Percentiles rank a stretch among this genome's conserved stretches.
These are phyloP conservation scores for Festucalex cinctus DNA, from an alignment of 2,113 vertebrate genomes.

Conservation along the genomic window DNA sequence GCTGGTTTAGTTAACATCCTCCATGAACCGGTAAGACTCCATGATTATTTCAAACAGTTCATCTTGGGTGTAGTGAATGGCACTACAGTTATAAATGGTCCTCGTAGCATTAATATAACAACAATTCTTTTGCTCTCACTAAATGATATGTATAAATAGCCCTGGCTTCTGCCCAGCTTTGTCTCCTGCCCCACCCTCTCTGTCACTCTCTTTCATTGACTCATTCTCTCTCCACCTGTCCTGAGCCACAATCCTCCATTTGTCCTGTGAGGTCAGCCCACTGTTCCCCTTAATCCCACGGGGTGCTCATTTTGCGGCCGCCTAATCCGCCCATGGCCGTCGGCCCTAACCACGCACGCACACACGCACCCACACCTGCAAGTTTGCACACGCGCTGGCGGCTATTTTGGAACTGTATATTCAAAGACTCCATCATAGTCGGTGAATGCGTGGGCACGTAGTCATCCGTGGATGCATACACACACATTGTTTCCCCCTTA, in stretches of 20 bases:
- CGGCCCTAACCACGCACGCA: conserved; percentile 33
- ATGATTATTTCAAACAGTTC: background rate
- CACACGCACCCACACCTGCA: conserved; percentile 27
- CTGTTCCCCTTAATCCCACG: conserved; percentile 66
- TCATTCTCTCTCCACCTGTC: conserved; percentile 38
- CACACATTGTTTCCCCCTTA: conserved; percentile 14
- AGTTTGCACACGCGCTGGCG: conserved; percentile 28
- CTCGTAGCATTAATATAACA: background rate
- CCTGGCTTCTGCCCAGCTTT: background rate
- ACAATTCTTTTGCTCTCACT: background rate
- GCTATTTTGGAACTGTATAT: conserved; percentile 55
- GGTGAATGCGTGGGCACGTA: conserved; percentile 33
- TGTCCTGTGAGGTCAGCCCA: conserved; percentile 72
- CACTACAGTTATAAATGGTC: background rate
- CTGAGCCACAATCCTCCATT: conserved; percentile 47
- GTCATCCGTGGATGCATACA: conserved; percentile 17
- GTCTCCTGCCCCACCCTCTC: background rate
- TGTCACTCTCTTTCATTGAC: conserved; percentile 11
- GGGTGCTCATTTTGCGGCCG: conserved; percentile 63
- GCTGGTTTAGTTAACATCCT: too few species aligned
- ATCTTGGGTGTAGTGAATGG: background rate
- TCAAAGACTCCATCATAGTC: conserved; percentile 42
- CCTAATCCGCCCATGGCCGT: conserved; percentile 67
- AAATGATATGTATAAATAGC: conserved; percentile 2
- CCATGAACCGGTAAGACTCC: too few species aligned